phyloP scores from a whole-genome alignment of 2,888 invertebrate species.

The Melanargia galathea region DNA sequence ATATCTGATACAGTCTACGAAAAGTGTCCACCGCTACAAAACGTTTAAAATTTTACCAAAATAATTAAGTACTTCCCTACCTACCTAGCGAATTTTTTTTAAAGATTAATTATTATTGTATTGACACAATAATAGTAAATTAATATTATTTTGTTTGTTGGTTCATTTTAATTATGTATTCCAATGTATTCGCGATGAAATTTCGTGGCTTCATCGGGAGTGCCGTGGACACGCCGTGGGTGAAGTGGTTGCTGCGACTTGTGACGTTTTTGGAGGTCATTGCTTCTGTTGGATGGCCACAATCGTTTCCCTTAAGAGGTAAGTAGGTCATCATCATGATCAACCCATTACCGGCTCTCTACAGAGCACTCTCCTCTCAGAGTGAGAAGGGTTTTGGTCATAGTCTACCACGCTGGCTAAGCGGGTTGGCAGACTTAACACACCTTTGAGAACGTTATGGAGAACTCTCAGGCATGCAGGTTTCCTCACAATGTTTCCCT shows the following conservation, averaged over 20 bases:
- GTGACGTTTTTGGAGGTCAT: constrained; percentile 57
- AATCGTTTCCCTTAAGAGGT: constrained; percentile 56
- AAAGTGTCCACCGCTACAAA: background rate
- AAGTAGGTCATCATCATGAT: constrained; percentile 23
- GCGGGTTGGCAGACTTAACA: no score
- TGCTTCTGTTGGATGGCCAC: constrained; percentile 60
- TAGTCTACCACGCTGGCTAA: no score
- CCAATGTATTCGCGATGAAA: background rate
- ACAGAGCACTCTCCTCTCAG: no score
- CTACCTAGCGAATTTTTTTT: background rate
- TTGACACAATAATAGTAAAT: no score
- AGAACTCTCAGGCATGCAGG: no score
- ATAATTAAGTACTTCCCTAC: no score
- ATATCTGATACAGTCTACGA: background rate
- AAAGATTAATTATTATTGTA: background rate
- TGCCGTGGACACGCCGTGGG: constrained; percentile 38
- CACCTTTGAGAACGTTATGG: no score
- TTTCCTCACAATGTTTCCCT: no score
- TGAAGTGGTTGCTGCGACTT: constrained; percentile 52
- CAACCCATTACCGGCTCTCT: no score
- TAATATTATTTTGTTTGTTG: no score
- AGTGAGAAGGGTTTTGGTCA: no score
- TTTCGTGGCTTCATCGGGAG: constrained; percentile 5
- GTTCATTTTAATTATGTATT: constrained; percentile 2
- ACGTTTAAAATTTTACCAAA: background rate